These are phyloP conservation scores for Tetheella fluctuosa DNA, from an alignment of 2,888 invertebrate species.

Conservation along the genomic window DNA sequence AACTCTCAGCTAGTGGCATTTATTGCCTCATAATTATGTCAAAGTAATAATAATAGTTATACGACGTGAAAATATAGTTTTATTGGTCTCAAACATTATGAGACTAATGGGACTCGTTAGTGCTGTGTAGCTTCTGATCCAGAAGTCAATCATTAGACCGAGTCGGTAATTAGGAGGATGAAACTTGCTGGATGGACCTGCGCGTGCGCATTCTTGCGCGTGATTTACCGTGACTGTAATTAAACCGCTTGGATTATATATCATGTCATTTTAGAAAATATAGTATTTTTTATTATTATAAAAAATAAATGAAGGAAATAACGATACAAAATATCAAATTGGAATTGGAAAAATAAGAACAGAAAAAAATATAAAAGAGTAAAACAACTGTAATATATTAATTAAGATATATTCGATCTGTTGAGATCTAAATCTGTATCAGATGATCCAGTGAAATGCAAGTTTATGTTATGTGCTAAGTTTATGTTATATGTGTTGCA, in stretches of 20 bases:
- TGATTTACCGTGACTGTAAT: not conserved
- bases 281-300: too few relatives aligned
- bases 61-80: constrained; percentile 29
- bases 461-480: too few relatives aligned
- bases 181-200: not conserved
- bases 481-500: too few relatives aligned
- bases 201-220: not conserved
- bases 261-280: too few relatives aligned
- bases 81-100: constrained; percentile 19
- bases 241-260: not conserved
- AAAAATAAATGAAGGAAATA: too few relatives aligned
- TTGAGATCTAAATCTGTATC: too few relatives aligned
- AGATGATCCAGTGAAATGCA: too few relatives aligned
- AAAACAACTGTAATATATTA: too few relatives aligned
- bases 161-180: not conserved
- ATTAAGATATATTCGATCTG: too few relatives aligned
- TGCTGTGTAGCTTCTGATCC: constrained; percentile 23
- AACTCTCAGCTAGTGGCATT: constrained; percentile 20
- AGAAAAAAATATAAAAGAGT: too few relatives aligned
- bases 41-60: constrained; percentile 29
- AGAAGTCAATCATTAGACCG: constrained; percentile 19
- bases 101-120: constrained; percentile 19
- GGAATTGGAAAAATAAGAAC: too few relatives aligned
- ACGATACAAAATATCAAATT: too few relatives aligned
- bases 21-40: constrained; percentile 26